A percentile compares a stretch with the other conserved stretches of the same genome.
These are phyloP conservation scores for Sminthurides aquaticus DNA, from an alignment of 2,888 invertebrate species.

Conservation along the genomic window DNA sequence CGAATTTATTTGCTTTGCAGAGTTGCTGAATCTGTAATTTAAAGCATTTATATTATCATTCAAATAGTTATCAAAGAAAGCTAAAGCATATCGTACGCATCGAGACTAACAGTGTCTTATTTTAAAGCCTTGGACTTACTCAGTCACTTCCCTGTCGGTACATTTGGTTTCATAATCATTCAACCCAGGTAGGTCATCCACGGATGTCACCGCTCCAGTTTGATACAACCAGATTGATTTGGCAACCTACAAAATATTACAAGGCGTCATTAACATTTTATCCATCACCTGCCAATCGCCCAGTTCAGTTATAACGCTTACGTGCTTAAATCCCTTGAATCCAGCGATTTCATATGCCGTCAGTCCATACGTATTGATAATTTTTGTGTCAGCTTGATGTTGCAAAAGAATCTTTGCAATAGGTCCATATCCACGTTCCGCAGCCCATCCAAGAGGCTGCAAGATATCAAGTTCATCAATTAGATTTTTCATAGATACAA, in stretches of 20 bases:
- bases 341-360: conserved; percentile 24
- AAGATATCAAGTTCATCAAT: no score
- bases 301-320: background rate
- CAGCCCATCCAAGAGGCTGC: conserved; percentile 19
- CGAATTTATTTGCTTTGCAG: conserved; percentile 10
- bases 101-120: no score
- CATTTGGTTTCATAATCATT: background rate
- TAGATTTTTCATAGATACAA: no score
- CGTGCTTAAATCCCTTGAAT: conserved; percentile 18
- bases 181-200: conserved; percentile 2
- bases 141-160: background rate
- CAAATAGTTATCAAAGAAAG: no score
- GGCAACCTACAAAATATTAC: background rate
- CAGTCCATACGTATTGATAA: conserved; percentile 14
- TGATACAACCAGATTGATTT: conserved; percentile 1
- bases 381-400: background rate
- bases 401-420: conserved; percentile 10
- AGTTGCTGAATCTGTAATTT: background rate
- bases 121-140: background rate
- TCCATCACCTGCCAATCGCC: background rate
- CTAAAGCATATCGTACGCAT: no score
- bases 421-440: conserved; percentile 14
- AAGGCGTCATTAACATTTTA: background rate
- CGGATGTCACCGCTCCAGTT: background rate
- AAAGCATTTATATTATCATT: no score